Evolutionary conservation across 1,140 invertebrate species (phyloP).

Genomic region (Brachionus rotundiformis): DNA sequence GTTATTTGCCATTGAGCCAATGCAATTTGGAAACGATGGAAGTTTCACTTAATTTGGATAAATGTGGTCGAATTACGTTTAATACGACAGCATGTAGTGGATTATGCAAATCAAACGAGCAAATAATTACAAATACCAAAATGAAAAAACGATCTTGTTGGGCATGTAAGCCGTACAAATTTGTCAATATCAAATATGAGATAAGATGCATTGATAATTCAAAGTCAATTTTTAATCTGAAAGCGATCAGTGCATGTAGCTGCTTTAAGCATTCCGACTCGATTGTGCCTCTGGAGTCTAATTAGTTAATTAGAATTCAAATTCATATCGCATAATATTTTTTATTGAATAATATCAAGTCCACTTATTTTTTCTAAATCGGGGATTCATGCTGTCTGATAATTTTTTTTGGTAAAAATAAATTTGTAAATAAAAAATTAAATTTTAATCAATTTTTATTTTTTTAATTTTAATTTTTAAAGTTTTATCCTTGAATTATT

Average conservation of each 20-base stretch:
- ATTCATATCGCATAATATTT: too few species aligned
- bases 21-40: slow-evolving; percentile 30
- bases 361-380: not conserved
- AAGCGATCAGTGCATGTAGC: slow-evolving; percentile 37
- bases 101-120: slow-evolving; percentile 35
- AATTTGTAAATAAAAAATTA: not conserved
- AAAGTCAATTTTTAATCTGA: not conserved
- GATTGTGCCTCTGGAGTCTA: slow-evolving; percentile 14
- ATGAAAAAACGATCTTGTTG: slow-evolving; percentile 39
- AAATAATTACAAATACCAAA: slow-evolving; percentile 20
- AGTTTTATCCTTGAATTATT: too few species aligned
- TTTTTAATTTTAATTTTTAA: too few species aligned
- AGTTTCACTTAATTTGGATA: not conserved
- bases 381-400: not conserved
- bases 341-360: too few species aligned
- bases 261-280: slow-evolving; percentile 50
- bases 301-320: not conserved
- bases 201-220: slow-evolving; percentile 38
- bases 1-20: not conserved
- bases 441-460: not conserved
- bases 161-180: slow-evolving; percentile 45
- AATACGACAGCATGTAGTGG: slow-evolving; percentile 31
- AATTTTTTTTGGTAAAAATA: not conserved
- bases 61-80: slow-evolving; percentile 50
- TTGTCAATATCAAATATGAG: slow-evolving; percentile 24